A percentile compares a stretch with the other conserved stretches of the same genome.
Evolutionary conservation across 2,797 vertebrate genomes (phyloP).

Genomic region (Apogon hyalosoma): DNA sequence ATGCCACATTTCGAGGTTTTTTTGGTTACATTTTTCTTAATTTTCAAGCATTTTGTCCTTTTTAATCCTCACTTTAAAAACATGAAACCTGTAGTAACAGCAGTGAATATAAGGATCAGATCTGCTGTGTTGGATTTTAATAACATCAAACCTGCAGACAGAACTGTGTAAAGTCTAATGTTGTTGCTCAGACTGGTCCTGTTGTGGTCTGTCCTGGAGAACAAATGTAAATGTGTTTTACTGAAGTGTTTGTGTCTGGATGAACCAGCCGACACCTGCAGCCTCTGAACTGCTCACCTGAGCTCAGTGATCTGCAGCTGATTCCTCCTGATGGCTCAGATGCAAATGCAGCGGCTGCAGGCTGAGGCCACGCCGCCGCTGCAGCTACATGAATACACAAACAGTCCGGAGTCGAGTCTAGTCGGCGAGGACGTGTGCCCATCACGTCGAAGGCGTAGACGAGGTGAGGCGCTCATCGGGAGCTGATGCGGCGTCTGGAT

Average conservation of each 20-base stretch:
- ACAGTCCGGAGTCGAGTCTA: background rate
- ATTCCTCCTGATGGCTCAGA: conserved; percentile 32
- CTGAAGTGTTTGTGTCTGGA: background rate
- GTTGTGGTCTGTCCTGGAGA: too few relatives aligned
- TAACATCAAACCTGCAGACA: too few relatives aligned
- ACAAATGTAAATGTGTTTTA: conserved; percentile 9
- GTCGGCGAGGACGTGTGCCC: conserved; percentile 11
- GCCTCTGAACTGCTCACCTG: conserved; percentile 37
- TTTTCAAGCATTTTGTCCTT: too few relatives aligned
- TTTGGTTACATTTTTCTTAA: too few relatives aligned
- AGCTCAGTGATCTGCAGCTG: conserved; percentile 31
- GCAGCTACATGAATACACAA: conserved; percentile 22
- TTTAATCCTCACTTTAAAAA: too few relatives aligned
- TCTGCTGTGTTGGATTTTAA: too few relatives aligned
- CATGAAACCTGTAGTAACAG: too few relatives aligned
- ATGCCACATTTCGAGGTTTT: too few relatives aligned
- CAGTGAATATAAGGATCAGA: too few relatives aligned
- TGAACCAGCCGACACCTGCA: conserved; percentile 20
- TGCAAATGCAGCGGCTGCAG: conserved; percentile 47
- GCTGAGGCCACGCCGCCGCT: conserved; percentile 6
- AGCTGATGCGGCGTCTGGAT: conserved; percentile 54
- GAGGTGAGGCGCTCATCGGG: conserved; percentile 38
- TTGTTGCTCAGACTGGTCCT: too few relatives aligned
- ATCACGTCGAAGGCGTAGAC: conserved; percentile 23
- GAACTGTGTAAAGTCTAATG: too few relatives aligned